Conservation (phyloP, 2,888 invertebrate genomes). For the Rutpela maculata region DNA sequence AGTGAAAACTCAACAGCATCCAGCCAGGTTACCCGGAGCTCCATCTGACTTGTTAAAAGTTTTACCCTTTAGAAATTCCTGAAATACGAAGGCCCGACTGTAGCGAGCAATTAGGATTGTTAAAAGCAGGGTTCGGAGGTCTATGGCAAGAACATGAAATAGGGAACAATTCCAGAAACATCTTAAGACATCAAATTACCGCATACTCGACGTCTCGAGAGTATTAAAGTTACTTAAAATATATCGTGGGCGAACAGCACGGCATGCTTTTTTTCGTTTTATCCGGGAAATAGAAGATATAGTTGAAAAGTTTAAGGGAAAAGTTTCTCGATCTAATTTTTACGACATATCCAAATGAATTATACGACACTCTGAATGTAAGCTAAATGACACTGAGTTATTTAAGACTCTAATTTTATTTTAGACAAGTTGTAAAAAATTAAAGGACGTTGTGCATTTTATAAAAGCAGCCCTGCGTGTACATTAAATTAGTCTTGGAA, state of each 20-base stretch:
- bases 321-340: conserved; percentile 25
- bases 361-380: conserved; percentile 12
- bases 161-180: conserved; percentile 29
- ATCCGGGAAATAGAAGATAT: conserved; percentile 13
- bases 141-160: conserved; percentile 1
- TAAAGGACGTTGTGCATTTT: too few relatives aligned
- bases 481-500: too few relatives aligned
- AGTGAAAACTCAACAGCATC: conserved; percentile 7
- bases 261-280: conserved; percentile 7
- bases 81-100: background rate
- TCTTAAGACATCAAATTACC: conserved; percentile 37
- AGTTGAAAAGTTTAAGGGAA: conserved; percentile 17
- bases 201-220: conserved; percentile 24
- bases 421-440: background rate
- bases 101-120: conserved; percentile 29
- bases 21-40: conserved; percentile 13
- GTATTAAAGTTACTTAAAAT: conserved; percentile 35
- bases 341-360: conserved; percentile 30
- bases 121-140: conserved; percentile 5
- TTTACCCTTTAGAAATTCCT: conserved; percentile 25
- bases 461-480: too few relatives aligned
- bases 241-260: conserved; percentile 22
- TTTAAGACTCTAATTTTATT: background rate
- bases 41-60: conserved; percentile 25
- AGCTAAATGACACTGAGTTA: background rate